Evolutionary conservation across 2,888 invertebrate species (phyloP).

Genomic region (Temnothorax unifasciatus): DNA sequence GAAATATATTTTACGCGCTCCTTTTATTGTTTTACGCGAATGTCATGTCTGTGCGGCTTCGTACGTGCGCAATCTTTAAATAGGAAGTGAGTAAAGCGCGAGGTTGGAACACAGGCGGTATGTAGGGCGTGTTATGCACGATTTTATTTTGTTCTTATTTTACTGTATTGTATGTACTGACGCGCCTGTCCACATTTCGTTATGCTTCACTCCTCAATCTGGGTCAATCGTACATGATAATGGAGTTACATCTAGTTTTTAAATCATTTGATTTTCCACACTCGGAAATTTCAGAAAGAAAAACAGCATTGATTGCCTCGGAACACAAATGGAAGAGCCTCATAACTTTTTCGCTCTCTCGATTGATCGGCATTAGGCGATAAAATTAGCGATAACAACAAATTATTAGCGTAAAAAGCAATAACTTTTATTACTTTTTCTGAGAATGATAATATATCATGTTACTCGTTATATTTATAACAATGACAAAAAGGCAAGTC

Average conservation of each 20-base stretch:
- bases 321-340: background rate
- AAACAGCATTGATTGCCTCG: background rate
- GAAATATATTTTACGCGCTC: constrained; percentile 1
- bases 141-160: constrained; percentile 42
- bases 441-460: background rate
- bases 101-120: constrained; percentile 12
- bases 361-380: background rate
- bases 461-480: background rate
- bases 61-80: constrained; percentile 33
- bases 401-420: background rate
- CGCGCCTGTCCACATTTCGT: constrained; percentile 3
- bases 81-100: constrained; percentile 3
- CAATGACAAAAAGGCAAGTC: background rate
- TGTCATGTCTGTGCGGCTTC: background rate
- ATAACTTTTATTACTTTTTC: constrained; percentile 1
- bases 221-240: constrained; percentile 11
- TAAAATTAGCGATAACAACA: background rate
- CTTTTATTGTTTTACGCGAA: background rate
- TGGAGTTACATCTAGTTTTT: background rate
- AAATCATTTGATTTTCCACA: background rate
- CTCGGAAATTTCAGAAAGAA: background rate
- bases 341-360: background rate
- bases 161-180: background rate
- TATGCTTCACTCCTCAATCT: background rate
- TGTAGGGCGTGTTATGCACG: constrained; percentile 8